Percentiles rank a stretch among this genome's conserved stretches.
Evolutionary conservation across 2,888 invertebrate genomes (phyloP).

Genomic region (Drosophila setosimentum): DNA sequence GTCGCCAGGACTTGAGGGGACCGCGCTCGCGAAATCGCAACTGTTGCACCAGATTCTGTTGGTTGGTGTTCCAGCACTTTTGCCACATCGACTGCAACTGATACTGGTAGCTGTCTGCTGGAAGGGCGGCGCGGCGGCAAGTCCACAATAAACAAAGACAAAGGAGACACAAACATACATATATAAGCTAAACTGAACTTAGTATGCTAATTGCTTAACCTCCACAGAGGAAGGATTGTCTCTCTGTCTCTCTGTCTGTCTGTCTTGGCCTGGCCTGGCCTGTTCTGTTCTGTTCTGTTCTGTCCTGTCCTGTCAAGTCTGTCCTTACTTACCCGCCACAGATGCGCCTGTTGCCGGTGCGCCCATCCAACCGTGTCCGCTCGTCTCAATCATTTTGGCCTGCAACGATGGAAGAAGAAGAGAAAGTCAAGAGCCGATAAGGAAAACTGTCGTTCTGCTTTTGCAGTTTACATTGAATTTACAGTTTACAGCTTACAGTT

Average conservation of each 20-base stretch:
- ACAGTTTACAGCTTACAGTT: not conserved
- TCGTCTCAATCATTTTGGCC: conserved; percentile 84
- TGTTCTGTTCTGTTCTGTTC: not conserved
- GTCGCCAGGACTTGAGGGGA: conserved; percentile 96
- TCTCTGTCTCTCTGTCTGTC: not conserved
- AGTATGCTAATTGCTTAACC: conserved; percentile 39
- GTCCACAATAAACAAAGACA: conserved; percentile 2
- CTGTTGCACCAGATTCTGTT: conserved; percentile 94
- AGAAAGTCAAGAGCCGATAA: conserved; percentile 17
- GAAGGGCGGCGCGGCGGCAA: conserved; percentile 25
- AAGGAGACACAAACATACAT: conserved; percentile 26
- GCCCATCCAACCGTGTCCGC: conserved; percentile 84
- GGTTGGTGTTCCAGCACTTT: conserved; percentile 97
- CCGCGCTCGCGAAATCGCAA: conserved; percentile 96
- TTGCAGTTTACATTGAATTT: conserved; percentile 6
- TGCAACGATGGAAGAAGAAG: conserved; percentile 49
- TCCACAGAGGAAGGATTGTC: conserved; percentile 19
- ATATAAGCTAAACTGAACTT: conserved; percentile 33
- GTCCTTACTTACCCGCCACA: conserved; percentile 82
- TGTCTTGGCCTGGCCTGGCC: not conserved
- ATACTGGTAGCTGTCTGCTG: conserved; percentile 96
- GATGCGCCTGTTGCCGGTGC: conserved; percentile 83
- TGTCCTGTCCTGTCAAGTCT: not conserved
- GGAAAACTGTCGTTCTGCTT: conserved; percentile 49
- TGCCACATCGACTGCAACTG: conserved; percentile 98